phyloP scores from a whole-genome alignment of 2,888 invertebrate genomes.

The Sinelater perroti region DNA sequence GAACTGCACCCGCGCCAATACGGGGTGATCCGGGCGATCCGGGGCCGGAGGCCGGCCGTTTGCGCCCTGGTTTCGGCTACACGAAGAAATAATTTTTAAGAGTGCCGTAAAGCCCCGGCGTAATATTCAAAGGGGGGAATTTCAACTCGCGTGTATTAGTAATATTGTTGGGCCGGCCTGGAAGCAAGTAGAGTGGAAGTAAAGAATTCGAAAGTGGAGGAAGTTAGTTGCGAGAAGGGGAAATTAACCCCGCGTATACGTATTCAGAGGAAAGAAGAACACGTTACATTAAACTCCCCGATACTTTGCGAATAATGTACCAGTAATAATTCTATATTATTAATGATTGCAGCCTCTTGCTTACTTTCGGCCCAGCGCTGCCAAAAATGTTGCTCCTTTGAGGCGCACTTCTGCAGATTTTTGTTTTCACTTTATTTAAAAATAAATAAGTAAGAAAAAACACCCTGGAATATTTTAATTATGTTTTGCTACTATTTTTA shows the following conservation, averaged over 20 bases:
- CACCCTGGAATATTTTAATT: too few species aligned
- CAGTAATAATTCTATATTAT: slow-evolving; percentile 43
- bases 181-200: slow-evolving; percentile 36
- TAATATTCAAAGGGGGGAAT: slow-evolving; percentile 14
- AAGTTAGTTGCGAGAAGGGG: slow-evolving; percentile 38
- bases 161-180: slow-evolving; percentile 25
- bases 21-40: neutral
- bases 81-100: slow-evolving; percentile 7
- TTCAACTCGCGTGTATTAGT: slow-evolving; percentile 23
- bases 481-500: too few species aligned
- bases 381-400: slow-evolving; percentile 33
- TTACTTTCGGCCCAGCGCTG: slow-evolving; percentile 26
- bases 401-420: too few species aligned
- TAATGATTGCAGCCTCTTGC: slow-evolving; percentile 39
- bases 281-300: slow-evolving; percentile 43
- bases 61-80: neutral
- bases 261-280: slow-evolving; percentile 40
- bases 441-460: too few species aligned
- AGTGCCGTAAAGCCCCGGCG: neutral
- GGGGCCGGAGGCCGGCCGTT: neutral
- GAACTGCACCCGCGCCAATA: too few species aligned
- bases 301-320: slow-evolving; percentile 43
- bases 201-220: slow-evolving; percentile 39
- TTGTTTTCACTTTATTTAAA: too few species aligned
- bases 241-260: slow-evolving; percentile 39